These are phyloP conservation scores for Oligia fasciuncula DNA, from an alignment of 2,888 invertebrate species.

Conservation along the genomic window DNA sequence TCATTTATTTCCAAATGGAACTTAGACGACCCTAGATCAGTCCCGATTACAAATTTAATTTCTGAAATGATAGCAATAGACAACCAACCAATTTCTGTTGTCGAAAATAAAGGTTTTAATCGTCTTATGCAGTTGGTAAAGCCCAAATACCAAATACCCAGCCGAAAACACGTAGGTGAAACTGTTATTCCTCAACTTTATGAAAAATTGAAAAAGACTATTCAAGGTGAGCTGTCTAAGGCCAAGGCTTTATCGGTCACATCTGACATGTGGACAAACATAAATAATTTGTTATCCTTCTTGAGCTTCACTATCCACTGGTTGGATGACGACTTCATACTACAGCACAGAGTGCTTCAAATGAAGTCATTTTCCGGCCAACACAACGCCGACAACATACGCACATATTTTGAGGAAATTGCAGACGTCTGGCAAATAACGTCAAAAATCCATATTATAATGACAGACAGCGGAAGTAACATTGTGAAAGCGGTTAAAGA, in stretches of 20 bases:
- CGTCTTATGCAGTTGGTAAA: background rate
- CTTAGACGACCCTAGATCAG: background rate
- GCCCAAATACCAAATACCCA: background rate
- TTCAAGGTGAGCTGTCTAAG: background rate
- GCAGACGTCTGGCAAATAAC: background rate
- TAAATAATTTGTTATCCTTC: background rate
- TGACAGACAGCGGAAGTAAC: background rate
- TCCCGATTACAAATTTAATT: no score
- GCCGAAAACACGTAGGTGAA: background rate
- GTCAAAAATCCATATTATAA: background rate
- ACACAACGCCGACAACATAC: background rate
- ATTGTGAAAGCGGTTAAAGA: background rate
- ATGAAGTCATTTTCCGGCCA: background rate
- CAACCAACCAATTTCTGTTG: background rate
- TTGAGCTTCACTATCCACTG: background rate
- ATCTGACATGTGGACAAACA: background rate
- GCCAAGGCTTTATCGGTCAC: background rate
- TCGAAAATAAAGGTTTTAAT: conserved; percentile 1
- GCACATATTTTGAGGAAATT: background rate
- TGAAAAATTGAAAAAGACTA: background rate
- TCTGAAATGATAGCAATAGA: no score
- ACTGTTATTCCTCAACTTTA: background rate
- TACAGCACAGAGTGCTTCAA: conserved; percentile 2
- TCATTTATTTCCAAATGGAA: background rate
- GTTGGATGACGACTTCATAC: background rate